A percentile compares a stretch with the other conserved stretches of the same genome.
phyloP scores from a whole-genome alignment of 2,888 invertebrate genomes.

The Villa cingulata region DNA sequence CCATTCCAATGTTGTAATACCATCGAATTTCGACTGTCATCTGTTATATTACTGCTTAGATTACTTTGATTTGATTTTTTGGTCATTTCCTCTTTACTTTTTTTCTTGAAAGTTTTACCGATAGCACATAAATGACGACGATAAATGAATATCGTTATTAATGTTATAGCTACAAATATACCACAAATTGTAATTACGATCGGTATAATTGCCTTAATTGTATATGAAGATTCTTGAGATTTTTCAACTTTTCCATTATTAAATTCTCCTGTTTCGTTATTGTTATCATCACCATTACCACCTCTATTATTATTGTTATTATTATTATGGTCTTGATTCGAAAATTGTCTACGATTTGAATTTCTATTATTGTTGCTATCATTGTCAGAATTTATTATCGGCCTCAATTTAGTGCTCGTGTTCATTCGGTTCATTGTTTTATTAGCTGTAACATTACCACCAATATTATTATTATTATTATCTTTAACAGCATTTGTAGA shows the following conservation, averaged over 20 bases:
- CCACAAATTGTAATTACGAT: conserved; percentile 51
- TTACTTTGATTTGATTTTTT: conserved; percentile 36
- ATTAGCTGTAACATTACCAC: neutral
- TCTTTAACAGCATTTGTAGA: neutral
- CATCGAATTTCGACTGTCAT: conserved; percentile 37
- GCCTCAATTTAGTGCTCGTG: neutral
- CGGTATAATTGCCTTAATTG: conserved; percentile 55
- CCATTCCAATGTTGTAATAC: conserved; percentile 70
- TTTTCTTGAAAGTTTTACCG: conserved; percentile 41
- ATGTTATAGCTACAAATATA: conserved; percentile 52
- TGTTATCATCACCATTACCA: conserved; percentile 15
- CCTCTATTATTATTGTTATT: conserved; percentile 26
- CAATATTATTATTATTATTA: neutral
- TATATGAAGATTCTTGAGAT: conserved; percentile 38
- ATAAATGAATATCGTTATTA: conserved; percentile 49
- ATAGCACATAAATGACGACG: conserved; percentile 56
- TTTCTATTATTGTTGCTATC: neutral
- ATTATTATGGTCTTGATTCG: conserved; percentile 8
- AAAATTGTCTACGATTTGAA: too few species aligned
- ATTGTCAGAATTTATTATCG: neutral
- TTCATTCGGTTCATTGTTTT: neutral
- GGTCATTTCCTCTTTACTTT: conserved; percentile 62
- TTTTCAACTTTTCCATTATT: conserved; percentile 4
- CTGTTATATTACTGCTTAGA: conserved; percentile 26
- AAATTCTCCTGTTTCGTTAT: conserved; percentile 22